These are phyloP conservation scores for Semotilus atromaculatus DNA, from an alignment of 2,797 vertebrate genomes.

Conservation along the genomic window DNA sequence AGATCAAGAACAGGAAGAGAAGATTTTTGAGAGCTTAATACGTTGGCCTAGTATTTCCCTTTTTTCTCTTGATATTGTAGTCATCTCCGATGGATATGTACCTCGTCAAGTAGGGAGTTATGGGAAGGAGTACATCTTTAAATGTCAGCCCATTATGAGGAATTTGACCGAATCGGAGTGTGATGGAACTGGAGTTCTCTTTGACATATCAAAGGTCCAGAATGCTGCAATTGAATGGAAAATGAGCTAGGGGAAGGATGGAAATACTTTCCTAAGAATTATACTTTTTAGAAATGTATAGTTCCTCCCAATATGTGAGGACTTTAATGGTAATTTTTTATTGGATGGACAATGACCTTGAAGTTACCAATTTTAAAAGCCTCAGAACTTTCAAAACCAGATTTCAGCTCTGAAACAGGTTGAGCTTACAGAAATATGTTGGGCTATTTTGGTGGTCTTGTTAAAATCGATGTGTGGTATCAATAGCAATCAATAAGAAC, in stretches of 20 bases:
- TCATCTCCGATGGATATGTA: constrained; percentile 11
- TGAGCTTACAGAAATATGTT: not conserved
- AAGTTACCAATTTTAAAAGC: not conserved
- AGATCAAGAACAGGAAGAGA: constrained; percentile 29
- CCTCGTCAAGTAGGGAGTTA: not conserved
- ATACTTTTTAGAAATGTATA: not conserved
- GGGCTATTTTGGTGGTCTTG: not conserved
- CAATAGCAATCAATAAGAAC: not conserved
- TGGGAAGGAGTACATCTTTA: constrained; percentile 28
- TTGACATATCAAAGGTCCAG: constrained; percentile 6
- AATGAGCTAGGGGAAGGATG: constrained; percentile 10
- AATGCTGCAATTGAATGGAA: constrained; percentile 5
- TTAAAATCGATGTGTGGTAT: not conserved
- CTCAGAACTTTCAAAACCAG: not conserved
- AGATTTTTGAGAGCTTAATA: constrained; percentile 38
- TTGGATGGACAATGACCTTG: constrained; percentile 21
- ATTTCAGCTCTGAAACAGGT: not conserved
- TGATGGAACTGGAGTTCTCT: not conserved
- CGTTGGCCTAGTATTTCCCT: constrained; percentile 12
- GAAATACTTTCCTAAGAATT: not conserved
- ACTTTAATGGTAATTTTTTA: constrained; percentile 4
- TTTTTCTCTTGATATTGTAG: constrained; percentile 43
- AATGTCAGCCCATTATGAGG: constrained; percentile 28
- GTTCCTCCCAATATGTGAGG: not conserved
- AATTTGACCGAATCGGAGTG: not conserved